Evolutionary conservation across 2,797 vertebrate species (phyloP).

Genomic region (Enteromius argenteus): DNA sequence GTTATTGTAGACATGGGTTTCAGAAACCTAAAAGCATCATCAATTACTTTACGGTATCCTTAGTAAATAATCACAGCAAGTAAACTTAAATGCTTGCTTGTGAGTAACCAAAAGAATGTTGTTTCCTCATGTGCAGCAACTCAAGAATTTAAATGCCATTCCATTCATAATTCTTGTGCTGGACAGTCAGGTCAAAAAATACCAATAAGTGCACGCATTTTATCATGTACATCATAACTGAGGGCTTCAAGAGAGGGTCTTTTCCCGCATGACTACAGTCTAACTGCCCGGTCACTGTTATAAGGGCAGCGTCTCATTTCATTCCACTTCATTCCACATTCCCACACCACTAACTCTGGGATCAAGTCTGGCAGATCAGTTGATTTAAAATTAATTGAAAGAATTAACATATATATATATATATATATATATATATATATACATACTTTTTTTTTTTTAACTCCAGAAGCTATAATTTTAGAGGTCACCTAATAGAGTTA

Average conservation of each 20-base stretch:
- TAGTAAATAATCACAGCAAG: constrained; percentile 1
- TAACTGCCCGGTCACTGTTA: constrained; percentile 53
- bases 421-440: too few species aligned
- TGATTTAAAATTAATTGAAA: constrained; percentile 29
- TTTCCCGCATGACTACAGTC: constrained; percentile 32
- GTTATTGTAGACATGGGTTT: background rate
- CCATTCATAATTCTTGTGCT: constrained; percentile 5
- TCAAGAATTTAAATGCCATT: constrained; percentile 17
- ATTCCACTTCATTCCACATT: constrained; percentile 45
- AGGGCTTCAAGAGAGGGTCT: constrained; percentile 27
- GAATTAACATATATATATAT: constrained; percentile 47
- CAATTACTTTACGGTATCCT: background rate
- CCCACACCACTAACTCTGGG: constrained; percentile 32
- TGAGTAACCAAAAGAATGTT: background rate
- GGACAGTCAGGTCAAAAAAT: background rate
- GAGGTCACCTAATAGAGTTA: constrained; percentile 15
- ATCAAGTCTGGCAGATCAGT: constrained; percentile 34
- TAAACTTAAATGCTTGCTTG: background rate
- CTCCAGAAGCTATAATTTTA: constrained; percentile 53
- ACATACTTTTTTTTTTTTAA: constrained; percentile 20
- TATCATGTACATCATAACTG: background rate
- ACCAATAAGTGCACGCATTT: background rate
- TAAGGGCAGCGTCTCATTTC: constrained; percentile 46
- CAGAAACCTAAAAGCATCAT: background rate
- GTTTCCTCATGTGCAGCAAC: background rate